phyloP scores from a whole-genome alignment of 2,888 invertebrate genomes.

The Mactromeris polynyma region DNA sequence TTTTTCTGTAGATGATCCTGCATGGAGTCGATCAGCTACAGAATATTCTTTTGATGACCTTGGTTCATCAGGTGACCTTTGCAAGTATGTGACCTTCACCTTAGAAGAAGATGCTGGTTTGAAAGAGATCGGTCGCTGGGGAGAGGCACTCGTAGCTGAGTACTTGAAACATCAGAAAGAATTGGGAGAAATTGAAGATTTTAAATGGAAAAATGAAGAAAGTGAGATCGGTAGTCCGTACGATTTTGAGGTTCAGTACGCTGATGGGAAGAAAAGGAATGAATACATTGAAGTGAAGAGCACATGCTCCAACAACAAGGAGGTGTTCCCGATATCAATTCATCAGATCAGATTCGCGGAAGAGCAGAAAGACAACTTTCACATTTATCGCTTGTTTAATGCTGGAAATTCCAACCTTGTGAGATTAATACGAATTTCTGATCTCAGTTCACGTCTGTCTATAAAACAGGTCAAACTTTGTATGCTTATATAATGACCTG shows the following conservation, averaged over 20 bases:
- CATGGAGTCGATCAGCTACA: conserved; percentile 77
- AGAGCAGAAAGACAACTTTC: conserved; percentile 79
- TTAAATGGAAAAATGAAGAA: conserved; percentile 80
- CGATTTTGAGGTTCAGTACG: conserved; percentile 81
- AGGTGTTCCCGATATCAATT: conserved; percentile 84
- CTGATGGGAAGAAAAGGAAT: conserved; percentile 42
- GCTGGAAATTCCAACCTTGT: conserved; percentile 79
- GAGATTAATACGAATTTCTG: conserved; percentile 80
- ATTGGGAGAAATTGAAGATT: conserved; percentile 70
- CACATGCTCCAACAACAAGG: conserved; percentile 80
- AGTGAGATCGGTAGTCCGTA: conserved; percentile 81
- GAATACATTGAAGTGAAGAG: conserved; percentile 78
- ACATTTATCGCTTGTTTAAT: conserved; percentile 85
- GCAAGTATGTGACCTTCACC: conserved; percentile 52
- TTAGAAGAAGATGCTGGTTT: conserved; percentile 49
- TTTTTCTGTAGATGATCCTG: conserved; percentile 76
- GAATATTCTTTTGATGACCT: conserved; percentile 81
- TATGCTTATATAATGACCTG: conserved; percentile 72
- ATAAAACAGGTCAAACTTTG: conserved; percentile 80
- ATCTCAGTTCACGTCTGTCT: conserved; percentile 79
- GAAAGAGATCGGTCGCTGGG: conserved; percentile 82
- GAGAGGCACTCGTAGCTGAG: conserved; percentile 82
- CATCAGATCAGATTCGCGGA: conserved; percentile 84
- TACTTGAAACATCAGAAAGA: conserved; percentile 79
- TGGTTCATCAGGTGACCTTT: conserved; percentile 70